Percentiles rank a stretch among this genome's conserved stretches.
Conservation (phyloP, 2,888 invertebrate genomes). For the Epinotia brunnichana region DNA sequence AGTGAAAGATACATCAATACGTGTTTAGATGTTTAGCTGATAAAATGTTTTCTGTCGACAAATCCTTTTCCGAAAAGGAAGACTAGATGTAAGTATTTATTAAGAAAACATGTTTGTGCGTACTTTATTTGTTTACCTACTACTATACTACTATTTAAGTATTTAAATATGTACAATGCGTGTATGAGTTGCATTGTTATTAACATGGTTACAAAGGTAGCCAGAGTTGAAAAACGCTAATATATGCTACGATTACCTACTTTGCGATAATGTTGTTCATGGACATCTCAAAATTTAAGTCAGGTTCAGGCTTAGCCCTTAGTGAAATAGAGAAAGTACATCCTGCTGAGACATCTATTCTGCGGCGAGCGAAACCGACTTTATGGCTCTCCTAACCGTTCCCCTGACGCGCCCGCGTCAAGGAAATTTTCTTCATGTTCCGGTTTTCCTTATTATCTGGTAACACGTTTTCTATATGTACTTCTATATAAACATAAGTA, state of each 20-base stretch:
- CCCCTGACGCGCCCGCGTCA: constrained; percentile 30
- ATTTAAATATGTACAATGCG: too few relatives aligned
- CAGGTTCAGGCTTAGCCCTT: not conserved
- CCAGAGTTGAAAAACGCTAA: not conserved
- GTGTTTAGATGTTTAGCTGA: too few relatives aligned
- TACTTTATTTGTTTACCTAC: too few relatives aligned
- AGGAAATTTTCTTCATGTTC: constrained; percentile 19
- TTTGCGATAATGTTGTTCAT: not conserved
- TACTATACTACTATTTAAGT: too few relatives aligned
- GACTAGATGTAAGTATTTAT: too few relatives aligned
- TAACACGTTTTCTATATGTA: constrained; percentile 32
- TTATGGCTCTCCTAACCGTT: constrained; percentile 29
- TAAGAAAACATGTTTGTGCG: too few relatives aligned
- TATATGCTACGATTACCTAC: not conserved
- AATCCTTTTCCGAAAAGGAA: not conserved
- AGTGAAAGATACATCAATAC: too few relatives aligned
- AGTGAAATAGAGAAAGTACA: constrained; percentile 22
- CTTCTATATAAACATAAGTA: constrained; percentile 14
- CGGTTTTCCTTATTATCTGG: constrained; percentile 41
- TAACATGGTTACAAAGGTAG: not conserved
- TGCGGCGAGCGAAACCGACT: constrained; percentile 7
- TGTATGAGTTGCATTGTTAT: not conserved
- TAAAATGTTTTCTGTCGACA: too few relatives aligned
- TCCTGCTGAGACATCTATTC: constrained; percentile 25
- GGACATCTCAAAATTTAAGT: not conserved